phyloP scores from a whole-genome alignment of 2,888 invertebrate genomes.

The Plebejus melissa region DNA sequence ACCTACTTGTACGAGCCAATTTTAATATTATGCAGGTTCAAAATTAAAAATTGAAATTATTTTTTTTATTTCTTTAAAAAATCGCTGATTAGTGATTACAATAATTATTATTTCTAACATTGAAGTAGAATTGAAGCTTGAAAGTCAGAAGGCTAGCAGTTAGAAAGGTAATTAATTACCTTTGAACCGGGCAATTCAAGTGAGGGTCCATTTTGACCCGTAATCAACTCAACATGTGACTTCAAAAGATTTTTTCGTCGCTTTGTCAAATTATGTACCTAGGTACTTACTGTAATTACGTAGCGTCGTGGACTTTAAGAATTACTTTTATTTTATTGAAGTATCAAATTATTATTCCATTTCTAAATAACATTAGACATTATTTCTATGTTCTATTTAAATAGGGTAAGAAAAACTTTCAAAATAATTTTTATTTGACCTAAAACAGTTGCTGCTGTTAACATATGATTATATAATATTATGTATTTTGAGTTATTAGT shows the following conservation, averaged over 20 bases:
- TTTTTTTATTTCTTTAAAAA: too few species aligned
- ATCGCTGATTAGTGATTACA: not conserved
- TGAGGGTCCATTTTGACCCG: slow-evolving; percentile 15
- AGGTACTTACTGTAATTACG: not conserved
- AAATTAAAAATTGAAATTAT: too few species aligned
- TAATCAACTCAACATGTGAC: slow-evolving; percentile 7
- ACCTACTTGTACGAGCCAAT: too few species aligned
- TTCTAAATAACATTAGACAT: too few species aligned
- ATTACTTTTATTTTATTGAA: too few species aligned
- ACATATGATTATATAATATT: too few species aligned
- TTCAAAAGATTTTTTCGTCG: not conserved
- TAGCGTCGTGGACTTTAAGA: not conserved
- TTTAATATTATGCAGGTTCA: too few species aligned
- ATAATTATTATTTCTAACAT: not conserved
- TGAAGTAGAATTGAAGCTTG: not conserved
- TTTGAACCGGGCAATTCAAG: not conserved
- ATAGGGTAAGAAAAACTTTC: too few species aligned
- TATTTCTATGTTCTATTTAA: too few species aligned
- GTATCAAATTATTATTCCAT: not conserved
- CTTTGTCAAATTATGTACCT: not conserved
- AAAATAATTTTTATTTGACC: too few species aligned
- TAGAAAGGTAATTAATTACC: not conserved
- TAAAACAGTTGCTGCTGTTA: too few species aligned
- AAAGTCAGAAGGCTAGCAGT: not conserved
- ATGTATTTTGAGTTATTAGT: too few species aligned